Conservation (phyloP, 2,113 vertebrate genomes). For the Ochotona curzoniae region DNA sequence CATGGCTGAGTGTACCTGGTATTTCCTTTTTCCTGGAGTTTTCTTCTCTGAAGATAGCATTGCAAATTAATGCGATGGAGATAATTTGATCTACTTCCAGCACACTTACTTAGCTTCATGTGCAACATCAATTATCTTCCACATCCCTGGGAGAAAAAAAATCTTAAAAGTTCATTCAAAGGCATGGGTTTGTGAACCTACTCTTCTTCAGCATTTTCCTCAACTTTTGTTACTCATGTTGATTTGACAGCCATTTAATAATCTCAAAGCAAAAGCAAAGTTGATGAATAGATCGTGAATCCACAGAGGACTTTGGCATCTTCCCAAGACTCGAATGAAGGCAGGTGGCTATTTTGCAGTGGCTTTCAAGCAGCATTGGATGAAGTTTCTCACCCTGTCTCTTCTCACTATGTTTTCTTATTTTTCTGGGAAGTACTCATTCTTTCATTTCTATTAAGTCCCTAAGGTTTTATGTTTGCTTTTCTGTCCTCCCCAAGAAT, state of each 20-base stretch:
- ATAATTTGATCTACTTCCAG: neutral
- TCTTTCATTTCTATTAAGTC: neutral
- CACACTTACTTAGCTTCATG: neutral
- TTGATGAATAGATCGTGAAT: neutral
- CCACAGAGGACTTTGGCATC: neutral
- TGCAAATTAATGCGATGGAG: neutral
- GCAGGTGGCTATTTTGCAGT: neutral
- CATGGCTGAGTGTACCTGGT: neutral
- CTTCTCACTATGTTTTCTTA: neutral
- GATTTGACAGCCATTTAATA: neutral
- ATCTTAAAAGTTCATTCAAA: neutral
- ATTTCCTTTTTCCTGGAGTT: neutral
- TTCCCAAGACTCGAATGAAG: neutral
- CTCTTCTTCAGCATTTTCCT: neutral
- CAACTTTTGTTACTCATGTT: neutral
- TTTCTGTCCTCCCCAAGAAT: neutral
- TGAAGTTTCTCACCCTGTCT: neutral
- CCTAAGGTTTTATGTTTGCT: neutral
- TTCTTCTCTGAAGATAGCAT: neutral
- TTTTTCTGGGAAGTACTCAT: neutral
- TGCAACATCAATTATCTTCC: neutral
- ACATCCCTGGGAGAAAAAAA: neutral
- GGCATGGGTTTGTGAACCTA: neutral
- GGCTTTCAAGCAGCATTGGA: neutral
- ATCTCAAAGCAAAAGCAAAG: conserved; percentile 32